These are phyloP conservation scores for Pycnonotus jocosus DNA, from an alignment of 2,113 vertebrate species.

Conservation along the genomic window DNA sequence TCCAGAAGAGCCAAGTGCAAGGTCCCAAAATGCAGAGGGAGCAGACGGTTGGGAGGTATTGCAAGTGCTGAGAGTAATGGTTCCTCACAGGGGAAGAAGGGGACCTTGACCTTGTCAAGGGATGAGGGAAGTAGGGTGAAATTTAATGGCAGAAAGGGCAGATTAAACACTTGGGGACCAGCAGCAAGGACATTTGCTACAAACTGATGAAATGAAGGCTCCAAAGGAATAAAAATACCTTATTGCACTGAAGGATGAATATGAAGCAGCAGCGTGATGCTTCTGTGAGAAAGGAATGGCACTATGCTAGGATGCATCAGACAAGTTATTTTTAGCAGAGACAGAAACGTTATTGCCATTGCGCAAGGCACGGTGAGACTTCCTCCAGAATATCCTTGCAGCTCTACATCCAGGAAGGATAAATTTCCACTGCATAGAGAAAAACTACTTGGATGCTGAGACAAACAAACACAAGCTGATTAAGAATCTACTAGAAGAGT, in stretches of 20 bases:
- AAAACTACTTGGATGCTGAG: neutral
- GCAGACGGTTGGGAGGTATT: neutral
- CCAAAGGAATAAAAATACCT: neutral
- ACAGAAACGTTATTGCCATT: slow-evolving; percentile 9
- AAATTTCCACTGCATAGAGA: neutral
- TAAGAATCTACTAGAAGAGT: neutral
- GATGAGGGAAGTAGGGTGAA: neutral
- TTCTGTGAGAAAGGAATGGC: slow-evolving; percentile 8
- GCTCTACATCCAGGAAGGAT: neutral
- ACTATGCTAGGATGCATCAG: slow-evolving; percentile 1
- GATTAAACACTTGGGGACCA: neutral
- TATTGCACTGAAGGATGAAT: neutral
- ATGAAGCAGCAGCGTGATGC: neutral
- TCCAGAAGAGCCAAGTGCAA: neutral
- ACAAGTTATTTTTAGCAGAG: slow-evolving; percentile 57
- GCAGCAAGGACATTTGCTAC: neutral
- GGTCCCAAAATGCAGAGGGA: neutral
- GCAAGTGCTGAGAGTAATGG: neutral
- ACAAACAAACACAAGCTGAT: neutral
- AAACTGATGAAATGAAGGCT: neutral
- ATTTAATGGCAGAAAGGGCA: neutral
- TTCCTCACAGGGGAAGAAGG: neutral
- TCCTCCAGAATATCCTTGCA: neutral
- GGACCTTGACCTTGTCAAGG: neutral
- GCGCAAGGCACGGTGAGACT: slow-evolving; percentile 8